Conservation (phyloP, 2,113 vertebrate species). For the Engystomops pustulosus region DNA sequence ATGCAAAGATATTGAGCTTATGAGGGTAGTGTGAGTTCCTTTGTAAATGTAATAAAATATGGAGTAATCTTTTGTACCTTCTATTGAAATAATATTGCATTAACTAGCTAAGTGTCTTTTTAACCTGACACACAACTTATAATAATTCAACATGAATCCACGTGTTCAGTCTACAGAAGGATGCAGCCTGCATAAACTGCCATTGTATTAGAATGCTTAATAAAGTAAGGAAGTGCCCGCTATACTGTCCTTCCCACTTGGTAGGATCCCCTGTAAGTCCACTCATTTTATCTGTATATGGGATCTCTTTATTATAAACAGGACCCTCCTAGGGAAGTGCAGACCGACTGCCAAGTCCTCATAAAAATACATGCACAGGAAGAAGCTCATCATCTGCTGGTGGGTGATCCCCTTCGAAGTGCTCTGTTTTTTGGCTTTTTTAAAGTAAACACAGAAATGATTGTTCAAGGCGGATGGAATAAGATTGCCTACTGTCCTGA, state of each 20-base stretch:
- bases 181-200: background rate
- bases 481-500: conserved; percentile 34
- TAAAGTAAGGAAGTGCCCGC: background rate
- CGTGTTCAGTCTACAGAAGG: background rate
- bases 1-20: no score
- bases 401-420: conserved; percentile 24
- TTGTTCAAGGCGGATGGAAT: conserved; percentile 43
- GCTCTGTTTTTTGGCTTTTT: background rate
- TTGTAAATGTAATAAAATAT: no score
- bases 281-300: conserved; percentile 50
- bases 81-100: background rate
- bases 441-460: conserved; percentile 54
- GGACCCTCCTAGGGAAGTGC: conserved; percentile 57
- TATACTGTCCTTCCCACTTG: conserved; percentile 31
- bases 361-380: conserved; percentile 58
- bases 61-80: background rate
- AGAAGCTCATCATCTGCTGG: conserved; percentile 47
- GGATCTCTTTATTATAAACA: conserved; percentile 62
- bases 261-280: conserved; percentile 40
- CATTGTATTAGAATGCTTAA: background rate
- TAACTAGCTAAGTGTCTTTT: background rate
- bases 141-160: background rate
- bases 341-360: conserved; percentile 57
- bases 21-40: no score
- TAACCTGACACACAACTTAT: background rate